Percentiles rank a stretch among this genome's conserved stretches.
Evolutionary conservation across 2,888 invertebrate species (phyloP).

Genomic region (Entomobrya multifasciata): DNA sequence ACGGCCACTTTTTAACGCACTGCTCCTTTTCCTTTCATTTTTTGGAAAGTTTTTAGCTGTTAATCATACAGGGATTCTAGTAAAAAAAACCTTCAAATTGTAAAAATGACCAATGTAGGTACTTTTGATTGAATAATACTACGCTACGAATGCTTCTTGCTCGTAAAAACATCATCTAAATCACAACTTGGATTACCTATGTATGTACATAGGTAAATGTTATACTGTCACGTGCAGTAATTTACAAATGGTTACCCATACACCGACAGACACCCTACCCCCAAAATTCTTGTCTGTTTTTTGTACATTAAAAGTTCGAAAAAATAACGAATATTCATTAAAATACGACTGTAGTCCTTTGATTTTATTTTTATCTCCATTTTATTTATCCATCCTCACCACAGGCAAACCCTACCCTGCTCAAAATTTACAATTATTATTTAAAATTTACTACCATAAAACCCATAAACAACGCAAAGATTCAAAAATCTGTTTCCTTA

Average conservation of each 20-base stretch:
- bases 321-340: constrained; percentile 21
- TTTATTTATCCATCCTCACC: too few species aligned
- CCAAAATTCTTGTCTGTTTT: too few species aligned
- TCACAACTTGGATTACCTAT: constrained; percentile 20
- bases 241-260: too few species aligned
- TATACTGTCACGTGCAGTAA: too few species aligned
- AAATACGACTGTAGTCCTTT: neutral
- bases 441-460: constrained; percentile 9
- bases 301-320: neutral
- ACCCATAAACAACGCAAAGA: constrained; percentile 14
- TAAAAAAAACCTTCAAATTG: constrained; percentile 17
- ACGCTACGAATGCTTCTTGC: neutral
- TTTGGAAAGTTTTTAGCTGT: constrained; percentile 29
- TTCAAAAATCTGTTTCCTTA: constrained; percentile 23
- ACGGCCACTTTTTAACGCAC: neutral
- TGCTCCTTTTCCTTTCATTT: constrained; percentile 26
- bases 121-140: neutral
- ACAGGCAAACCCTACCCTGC: too few species aligned
- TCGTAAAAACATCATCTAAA: constrained; percentile 24
- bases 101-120: neutral
- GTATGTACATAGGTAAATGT: too few species aligned
- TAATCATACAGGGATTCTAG: neutral
- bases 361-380: neutral
- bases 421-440: constrained; percentile 11
- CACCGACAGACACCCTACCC: too few species aligned